These are phyloP conservation scores for Megaceryle torquata DNA, from an alignment of 2,113 vertebrate species.

Conservation along the genomic window DNA sequence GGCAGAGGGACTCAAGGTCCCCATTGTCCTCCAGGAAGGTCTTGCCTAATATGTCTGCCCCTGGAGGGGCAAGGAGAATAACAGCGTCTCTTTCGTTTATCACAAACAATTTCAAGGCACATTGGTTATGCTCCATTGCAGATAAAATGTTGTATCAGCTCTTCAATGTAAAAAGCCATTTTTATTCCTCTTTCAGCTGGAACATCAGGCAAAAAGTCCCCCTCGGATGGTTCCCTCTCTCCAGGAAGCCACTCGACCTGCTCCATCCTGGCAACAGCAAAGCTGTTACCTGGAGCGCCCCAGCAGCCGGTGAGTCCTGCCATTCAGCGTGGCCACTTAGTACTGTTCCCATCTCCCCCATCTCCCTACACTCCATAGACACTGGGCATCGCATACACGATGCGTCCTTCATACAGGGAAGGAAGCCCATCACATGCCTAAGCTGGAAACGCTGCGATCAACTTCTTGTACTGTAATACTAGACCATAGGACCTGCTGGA, in stretches of 20 bases:
- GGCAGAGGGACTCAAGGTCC: background rate
- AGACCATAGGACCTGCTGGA: background rate
- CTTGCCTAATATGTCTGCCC: background rate
- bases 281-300: constrained; percentile 74
- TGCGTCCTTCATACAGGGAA: background rate
- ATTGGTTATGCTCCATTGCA: background rate
- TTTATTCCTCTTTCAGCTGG: constrained; percentile 55
- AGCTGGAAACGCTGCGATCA: background rate
- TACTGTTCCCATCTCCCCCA: background rate
- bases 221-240: constrained; percentile 65
- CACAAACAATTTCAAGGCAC: background rate
- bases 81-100: background rate
- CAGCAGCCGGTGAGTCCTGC: constrained; percentile 75
- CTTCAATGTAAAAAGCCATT: background rate
- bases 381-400: accelerated
- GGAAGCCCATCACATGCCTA: background rate
- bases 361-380: background rate
- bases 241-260: constrained; percentile 58
- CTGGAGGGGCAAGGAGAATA: background rate
- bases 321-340: background rate
- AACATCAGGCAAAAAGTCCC: constrained; percentile 72
- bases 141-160: background rate
- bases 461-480: background rate
- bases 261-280: constrained; percentile 71
- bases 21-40: background rate